phyloP scores from a whole-genome alignment of 2,888 invertebrate genomes.

The Kuschelorhynchus macadamiae region DNA sequence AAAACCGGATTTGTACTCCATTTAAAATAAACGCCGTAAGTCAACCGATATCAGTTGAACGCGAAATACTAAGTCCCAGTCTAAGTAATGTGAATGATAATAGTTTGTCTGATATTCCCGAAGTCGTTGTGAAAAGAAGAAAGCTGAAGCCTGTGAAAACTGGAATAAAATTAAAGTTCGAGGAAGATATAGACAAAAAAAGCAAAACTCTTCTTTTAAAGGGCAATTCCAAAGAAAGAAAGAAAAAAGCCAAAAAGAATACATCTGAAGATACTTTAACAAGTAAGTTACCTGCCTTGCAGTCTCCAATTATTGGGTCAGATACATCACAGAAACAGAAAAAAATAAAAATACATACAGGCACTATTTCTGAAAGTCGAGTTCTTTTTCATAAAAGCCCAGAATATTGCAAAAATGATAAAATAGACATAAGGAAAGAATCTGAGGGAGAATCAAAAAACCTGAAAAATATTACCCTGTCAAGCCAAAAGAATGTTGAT shows the following conservation, averaged over 20 bases:
- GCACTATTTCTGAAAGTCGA: no score
- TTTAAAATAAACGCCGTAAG: background rate
- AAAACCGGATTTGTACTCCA: constrained; percentile 13
- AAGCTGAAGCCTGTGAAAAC: background rate
- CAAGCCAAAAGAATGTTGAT: no score
- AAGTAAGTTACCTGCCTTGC: no score
- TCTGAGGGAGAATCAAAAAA: no score
- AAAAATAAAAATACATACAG: background rate
- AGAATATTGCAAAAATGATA: no score
- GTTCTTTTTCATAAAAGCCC: no score
- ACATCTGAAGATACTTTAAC: no score
- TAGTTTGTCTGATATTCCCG: constrained; percentile 6
- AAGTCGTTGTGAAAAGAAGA: background rate
- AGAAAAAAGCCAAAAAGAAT: background rate
- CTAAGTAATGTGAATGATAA: background rate
- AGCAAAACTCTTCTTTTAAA: background rate
- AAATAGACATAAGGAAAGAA: no score
- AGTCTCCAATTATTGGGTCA: no score
- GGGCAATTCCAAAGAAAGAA: background rate
- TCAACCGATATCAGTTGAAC: background rate
- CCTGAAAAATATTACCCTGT: no score
- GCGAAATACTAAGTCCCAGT: background rate
- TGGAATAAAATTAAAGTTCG: constrained; percentile 4
- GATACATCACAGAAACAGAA: background rate
- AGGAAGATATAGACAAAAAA: background rate